Base-by-base conservation (phyloP, 1,140 invertebrate genomes). In the Micrasema longulum region DNA sequence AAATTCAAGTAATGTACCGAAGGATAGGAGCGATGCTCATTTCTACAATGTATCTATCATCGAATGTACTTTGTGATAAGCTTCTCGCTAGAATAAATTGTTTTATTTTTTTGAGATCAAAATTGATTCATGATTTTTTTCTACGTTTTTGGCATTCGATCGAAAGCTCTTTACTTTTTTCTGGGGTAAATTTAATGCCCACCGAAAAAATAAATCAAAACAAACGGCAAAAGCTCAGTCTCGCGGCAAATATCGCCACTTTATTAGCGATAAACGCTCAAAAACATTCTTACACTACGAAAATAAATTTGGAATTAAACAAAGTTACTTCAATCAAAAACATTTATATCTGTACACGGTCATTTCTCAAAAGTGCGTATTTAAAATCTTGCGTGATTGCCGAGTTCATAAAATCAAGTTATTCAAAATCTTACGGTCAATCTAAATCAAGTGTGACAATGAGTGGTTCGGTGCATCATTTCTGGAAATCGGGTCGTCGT, bases 41-140 rank as follows among this genome's bases (percentile, higher is more conserved):
- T 1, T 16, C 20, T 18, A 12, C 23, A 9, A 47, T 14, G 23
- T 11, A 14, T 0, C 45, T 47, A 18, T 47, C 60, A 64, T 64
- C 60, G 22, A 64, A 64, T 11, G 26, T 47, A n/a, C 22, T 64
- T 5, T 48, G 60, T 48, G 43, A 64, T 26, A 22, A 14, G 12
- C 16, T 4, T 23, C 26, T 69, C 20, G 23, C 18, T 1, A 45
- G 43, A 45, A 16, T 1, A 1, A 23, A n/a, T n/a, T n/a, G n/a
- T n/a, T n/a, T n/a, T n/a, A n/a, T n/a, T n/a, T n/a, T n/a, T n/a
- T 2, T 31, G 7, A 2, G 26, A 31, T 31, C 26, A 7, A 31
- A 31, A 31, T 31, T 7, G 7, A 31, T 31, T 2, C 2, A 7
- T 31, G 26, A 31, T 4, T 2, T 7, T 31, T 31, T 31, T 31